Evolutionary conservation across 2,797 vertebrate species (phyloP).

Genomic region (Siniperca undulata): DNA sequence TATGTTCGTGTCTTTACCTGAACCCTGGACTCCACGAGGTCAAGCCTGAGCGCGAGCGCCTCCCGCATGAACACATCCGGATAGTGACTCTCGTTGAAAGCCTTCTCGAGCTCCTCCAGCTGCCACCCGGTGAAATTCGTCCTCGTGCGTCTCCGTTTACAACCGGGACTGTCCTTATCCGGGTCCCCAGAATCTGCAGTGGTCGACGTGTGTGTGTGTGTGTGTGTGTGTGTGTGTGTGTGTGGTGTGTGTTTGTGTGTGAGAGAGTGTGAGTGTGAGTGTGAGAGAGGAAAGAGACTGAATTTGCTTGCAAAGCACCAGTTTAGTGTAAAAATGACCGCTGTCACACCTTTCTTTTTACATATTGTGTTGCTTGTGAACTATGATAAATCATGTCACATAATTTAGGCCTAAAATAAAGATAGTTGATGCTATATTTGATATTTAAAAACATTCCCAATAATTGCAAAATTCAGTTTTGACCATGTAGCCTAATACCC

Average conservation of each 20-base stretch:
- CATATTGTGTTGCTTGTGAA: not conserved
- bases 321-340: constrained; percentile 12
- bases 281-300: constrained; percentile 19
- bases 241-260: constrained; percentile 12
- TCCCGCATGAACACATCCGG: constrained; percentile 99
- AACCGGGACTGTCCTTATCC: constrained; percentile 97
- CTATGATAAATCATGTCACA: not conserved
- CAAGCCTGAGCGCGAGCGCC: constrained; percentile 95
- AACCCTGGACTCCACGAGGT: constrained; percentile 97
- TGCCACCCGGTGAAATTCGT: constrained; percentile 99
- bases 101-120: constrained; percentile 97
- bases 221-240: constrained; percentile 3
- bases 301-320: constrained; percentile 27
- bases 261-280: constrained; percentile 7
- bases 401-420: not conserved
- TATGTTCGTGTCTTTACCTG: constrained; percentile 88
- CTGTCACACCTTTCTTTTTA: not conserved
- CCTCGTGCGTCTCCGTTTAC: constrained; percentile 96
- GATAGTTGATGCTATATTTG: not conserved
- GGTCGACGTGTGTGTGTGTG: constrained; percentile 29
- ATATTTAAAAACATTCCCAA: not conserved
- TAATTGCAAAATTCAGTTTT: not conserved
- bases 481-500: not conserved
- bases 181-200: constrained; percentile 90
- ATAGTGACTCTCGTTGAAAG: constrained; percentile 98